Base-by-base conservation (phyloP, 2,797 vertebrate genomes). In the Gallirallus australis region DNA sequence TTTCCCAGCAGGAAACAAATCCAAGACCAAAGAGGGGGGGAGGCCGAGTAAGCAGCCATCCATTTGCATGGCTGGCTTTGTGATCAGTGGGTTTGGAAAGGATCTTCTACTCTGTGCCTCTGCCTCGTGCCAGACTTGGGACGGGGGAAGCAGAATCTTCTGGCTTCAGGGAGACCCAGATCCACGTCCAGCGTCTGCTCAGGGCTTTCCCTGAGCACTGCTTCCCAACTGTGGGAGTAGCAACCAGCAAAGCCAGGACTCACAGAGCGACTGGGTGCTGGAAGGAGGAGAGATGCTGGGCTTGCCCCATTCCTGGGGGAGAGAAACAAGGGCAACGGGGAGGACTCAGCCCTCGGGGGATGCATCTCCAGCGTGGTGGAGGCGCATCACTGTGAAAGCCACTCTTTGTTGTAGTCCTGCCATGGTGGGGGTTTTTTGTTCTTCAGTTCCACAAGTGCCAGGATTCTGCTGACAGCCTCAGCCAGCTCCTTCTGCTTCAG, bases 381-480 rank as follows among this genome's bases (percentile, higher is more conserved):
- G 76, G 35, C 2, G 2, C 47, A 7, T 39, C 35, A 63, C 50
- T 94, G 63, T 17, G 4, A 75, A 86, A 91, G 66, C 75, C 10
- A 2, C 8, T 39, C 4, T 69, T 90, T 82, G n/a, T 50, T 95
- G 73, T 52, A 71, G 25, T 30, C 30, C 25, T 37, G 25, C 16
- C n/a, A 10, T 8, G 42, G 42, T 19, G 42, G 42, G 31, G 18
- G 14, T 3, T 2, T 12, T 54, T 76, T 73, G 42, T 45, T 45
- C 42, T 54, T 42, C 59, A 76, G 66, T 76, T 24, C 59, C 88
- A 80, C 50, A 11, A 39, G 64, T 23, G 57, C 82, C 20, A 47
- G 35, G 35, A 15, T 92, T 70, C 69, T 86, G 71, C 94, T 95
- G 92, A 89, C 57, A 71, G 57, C 69, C 54, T 91, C 66, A 69